Percentiles rank a stretch among this genome's conserved stretches.
phyloP scores from a whole-genome alignment of 2,797 vertebrate species.

The Periophthalmus magnuspinnatus region DNA sequence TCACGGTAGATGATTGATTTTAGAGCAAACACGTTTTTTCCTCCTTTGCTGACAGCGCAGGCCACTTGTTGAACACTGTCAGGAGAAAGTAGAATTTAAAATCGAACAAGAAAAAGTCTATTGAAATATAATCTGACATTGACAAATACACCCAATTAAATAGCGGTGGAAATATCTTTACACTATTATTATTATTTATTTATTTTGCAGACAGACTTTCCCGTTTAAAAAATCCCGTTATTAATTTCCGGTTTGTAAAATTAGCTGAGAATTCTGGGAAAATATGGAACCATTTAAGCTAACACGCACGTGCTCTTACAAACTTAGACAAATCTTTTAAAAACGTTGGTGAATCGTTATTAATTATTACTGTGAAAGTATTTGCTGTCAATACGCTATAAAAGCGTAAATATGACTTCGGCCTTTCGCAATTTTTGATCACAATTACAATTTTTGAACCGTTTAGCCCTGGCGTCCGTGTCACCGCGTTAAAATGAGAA shows the following conservation, averaged over 20 bases:
- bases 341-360: neutral
- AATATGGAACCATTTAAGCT: neutral
- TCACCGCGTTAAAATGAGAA: constrained; percentile 13
- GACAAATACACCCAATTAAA: neutral
- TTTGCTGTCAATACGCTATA: neutral
- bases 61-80: constrained; percentile 61
- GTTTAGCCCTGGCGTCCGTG: constrained; percentile 28
- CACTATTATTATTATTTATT: neutral
- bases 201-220: neutral
- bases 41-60: constrained; percentile 37
- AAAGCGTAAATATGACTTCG: neutral
- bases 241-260: neutral
- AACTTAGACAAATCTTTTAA: neutral
- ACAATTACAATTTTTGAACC: constrained; percentile 2
- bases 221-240: neutral
- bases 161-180: neutral
- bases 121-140: neutral
- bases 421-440: constrained; percentile 18
- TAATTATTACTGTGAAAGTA: neutral
- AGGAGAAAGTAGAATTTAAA: constrained; percentile 33
- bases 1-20: constrained; percentile 74
- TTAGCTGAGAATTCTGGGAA: neutral
- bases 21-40: constrained; percentile 64
- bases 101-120: constrained; percentile 20
- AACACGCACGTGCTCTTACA: neutral